Base-by-base conservation (phyloP, 2,797 vertebrate species). In the Dicrostonyx torquatus region DNA sequence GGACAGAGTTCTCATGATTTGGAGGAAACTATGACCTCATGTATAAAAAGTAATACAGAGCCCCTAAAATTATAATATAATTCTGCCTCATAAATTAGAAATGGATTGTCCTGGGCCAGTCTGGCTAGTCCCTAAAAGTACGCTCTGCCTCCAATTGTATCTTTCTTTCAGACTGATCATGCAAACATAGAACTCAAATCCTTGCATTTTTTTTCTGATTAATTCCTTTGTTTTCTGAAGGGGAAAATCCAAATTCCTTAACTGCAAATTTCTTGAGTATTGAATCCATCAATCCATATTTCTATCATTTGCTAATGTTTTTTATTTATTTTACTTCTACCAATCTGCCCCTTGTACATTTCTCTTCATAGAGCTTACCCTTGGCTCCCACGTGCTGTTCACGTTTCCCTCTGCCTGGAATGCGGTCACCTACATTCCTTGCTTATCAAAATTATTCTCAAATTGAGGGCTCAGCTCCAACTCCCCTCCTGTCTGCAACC, bases 11-110 rank as follows among this genome's bases (percentile, higher is more conserved):
- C 40, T 48, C 29, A 73, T 58, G 43, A 93, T 55, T 90, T 72
- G 45, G 50, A 80, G 94, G 53, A 50, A 91, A 91, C 55, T 70
- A 60, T 87, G 87, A 89, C 45, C 60, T 91, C 76, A 11, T 80
- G 8, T 58, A 43, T 68, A 79, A 80, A 79, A 72, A 80, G 78
- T 43, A 92, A 29, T 53, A 34, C 37, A 73, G 73, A 45, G 8
- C 17, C 45, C 18, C 50, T 31, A 18, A 87, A 90, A 77, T n/a
- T 79, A 40, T 53, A 26, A 79, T 79, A 40, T 53, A 26, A 79
- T 92, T 72, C 40, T 73, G 50, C 34, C 29, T 83, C 58, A 24
- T 24, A 80, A 77, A 58, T 76, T 68, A 50, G 58, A 90, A 73
- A 68, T 20, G 13, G 53, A 55, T 80, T 22, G 55, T 17, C 8